Evolutionary conservation across 2,888 invertebrate species (phyloP).

Genomic region (Perizoma affinitatum): DNA sequence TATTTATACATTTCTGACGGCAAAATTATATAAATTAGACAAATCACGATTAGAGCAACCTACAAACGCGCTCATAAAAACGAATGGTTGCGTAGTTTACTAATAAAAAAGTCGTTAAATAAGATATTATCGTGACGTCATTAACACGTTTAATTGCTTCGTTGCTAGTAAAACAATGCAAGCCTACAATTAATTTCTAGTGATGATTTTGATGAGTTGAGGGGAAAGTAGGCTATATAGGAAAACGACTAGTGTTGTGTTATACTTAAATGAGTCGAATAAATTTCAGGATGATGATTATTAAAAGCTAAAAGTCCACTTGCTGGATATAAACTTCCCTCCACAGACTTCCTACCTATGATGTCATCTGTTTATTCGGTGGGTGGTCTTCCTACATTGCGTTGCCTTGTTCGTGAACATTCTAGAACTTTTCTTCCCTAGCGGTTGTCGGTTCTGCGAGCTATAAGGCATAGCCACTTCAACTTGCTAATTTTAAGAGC

Average conservation of each 20-base stretch:
- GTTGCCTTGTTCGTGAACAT: too few relatives aligned
- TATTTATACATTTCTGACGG: conserved; percentile 1
- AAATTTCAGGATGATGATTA: neutral
- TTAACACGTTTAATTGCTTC: conserved; percentile 37
- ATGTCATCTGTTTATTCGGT: too few relatives aligned
- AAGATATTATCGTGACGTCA: conserved; percentile 31
- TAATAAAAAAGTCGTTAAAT: conserved; percentile 32
- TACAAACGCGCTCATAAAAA: conserved; percentile 25
- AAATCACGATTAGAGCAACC: conserved; percentile 19
- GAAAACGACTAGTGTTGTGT: neutral
- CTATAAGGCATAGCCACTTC: too few relatives aligned
- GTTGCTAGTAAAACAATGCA: conserved; percentile 34
- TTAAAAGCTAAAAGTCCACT: too few relatives aligned
- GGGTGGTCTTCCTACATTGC: too few relatives aligned
- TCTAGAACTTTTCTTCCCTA: conserved; percentile 12
- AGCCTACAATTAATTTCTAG: conserved; percentile 21
- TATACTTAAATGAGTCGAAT: too few relatives aligned
- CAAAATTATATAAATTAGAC: conserved; percentile 23
- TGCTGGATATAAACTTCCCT: too few relatives aligned
- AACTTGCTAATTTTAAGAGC: conserved; percentile 4
- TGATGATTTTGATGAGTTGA: conserved; percentile 9
- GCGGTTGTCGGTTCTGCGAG: too few relatives aligned
- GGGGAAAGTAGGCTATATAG: conserved; percentile 21
- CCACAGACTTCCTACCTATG: too few relatives aligned
- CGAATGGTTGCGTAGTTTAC: conserved; percentile 21